Evolutionary conservation across 1,140 invertebrate genomes (phyloP), one percentile per base, ranked within the genome.

Genomic region (Drosophila kohkoa): DNA sequence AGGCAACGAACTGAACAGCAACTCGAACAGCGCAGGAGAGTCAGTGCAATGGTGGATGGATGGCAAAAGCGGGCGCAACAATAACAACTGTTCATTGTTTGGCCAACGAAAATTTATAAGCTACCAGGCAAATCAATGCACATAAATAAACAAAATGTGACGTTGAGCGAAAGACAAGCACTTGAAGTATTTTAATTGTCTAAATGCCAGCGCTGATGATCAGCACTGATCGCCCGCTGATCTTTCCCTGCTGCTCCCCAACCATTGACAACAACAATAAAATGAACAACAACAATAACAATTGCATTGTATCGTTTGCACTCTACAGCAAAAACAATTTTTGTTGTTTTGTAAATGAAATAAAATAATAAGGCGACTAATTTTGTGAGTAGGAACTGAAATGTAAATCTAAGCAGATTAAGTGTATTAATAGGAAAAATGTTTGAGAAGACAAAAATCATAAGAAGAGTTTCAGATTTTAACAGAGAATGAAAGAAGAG

Each of bases 171-270:
- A 89, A 88, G 85, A 85, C 85, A 88, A 89, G 85, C 85, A 89
- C 85, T 89, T 89, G 85, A 91, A 91, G 82, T 91, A 91, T 91
- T 91, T 91, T 91, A 91, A 91, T 91, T 91, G 89, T 91, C 85
- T 83, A 89, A 91, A 91, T 91, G 85, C 89, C 89, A 82, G 55
- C 60, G 55, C 74, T 89, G 81, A 79, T 90, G 85, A 90, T 85
- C 79, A 70, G 55, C 75, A 64, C 48, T 70, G 63, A 70, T 55
- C 66, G 52, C 69, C 62, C 69, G 51, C 11, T 16, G 41, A 28
- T 49, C 60, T 35, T 3, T 1, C 30, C 30, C 35, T 10, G 7
- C 11, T 13, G 35, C 43, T 16, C 25, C 25, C n/a, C 51, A n/a
- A n/a, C 7, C 51, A 8, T 28, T 32, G 51, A 46, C 38, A 46